phyloP scores from a whole-genome alignment of 2,888 invertebrate species.

The Drosophila atripex region DNA sequence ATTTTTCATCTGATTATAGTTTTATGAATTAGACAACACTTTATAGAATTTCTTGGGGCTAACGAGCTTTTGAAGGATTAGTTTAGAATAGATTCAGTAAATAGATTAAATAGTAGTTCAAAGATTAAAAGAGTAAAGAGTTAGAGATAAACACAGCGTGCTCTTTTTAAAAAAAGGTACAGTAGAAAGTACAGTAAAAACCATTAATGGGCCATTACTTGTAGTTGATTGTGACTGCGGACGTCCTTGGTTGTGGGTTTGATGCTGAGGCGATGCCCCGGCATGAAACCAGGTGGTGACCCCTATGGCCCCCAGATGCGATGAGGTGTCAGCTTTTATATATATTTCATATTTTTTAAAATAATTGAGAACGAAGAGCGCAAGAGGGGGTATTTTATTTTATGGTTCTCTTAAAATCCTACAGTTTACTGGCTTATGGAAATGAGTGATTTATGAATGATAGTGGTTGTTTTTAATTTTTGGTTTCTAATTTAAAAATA shows the following conservation, averaged over 20 bases:
- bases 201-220: conserved; percentile 55
- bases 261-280: conserved; percentile 77
- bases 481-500: neutral
- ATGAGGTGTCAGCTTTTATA: conserved; percentile 79
- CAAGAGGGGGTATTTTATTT: conserved; percentile 40
- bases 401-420: conserved; percentile 28
- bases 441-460: conserved; percentile 26
- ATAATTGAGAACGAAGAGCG: conserved; percentile 32
- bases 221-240: conserved; percentile 33
- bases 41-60: neutral
- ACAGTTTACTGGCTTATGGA: neutral
- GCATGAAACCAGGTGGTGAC: conserved; percentile 84
- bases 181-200: conserved; percentile 47
- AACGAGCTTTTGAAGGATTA: conserved; percentile 19
- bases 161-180: conserved; percentile 53
- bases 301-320: conserved; percentile 81
- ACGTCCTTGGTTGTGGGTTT: conserved; percentile 53
- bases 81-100: neutral
- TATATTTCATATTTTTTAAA: conserved; percentile 6
- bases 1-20: neutral
- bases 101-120: conserved; percentile 13
- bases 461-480: neutral
- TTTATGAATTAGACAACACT: neutral
- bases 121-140: conserved; percentile 15
- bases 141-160: conserved; percentile 52